phyloP scores from a whole-genome alignment of 2,888 invertebrate species.

The Mantis religiosa region DNA sequence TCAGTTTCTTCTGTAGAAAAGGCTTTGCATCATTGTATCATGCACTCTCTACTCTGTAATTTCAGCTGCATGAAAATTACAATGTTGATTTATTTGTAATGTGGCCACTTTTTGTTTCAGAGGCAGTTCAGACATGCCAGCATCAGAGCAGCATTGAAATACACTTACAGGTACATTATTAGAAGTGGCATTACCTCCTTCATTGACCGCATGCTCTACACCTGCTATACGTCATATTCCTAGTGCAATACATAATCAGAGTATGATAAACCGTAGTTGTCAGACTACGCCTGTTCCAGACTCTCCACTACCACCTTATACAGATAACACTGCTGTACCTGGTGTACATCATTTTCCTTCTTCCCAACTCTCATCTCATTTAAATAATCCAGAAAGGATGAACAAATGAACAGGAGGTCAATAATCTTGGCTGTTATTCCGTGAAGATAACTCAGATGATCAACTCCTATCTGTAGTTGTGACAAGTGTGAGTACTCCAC shows the following conservation, averaged over 20 bases:
- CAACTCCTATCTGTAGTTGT: not conserved
- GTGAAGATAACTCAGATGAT: slow-evolving; percentile 4
- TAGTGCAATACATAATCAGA: not conserved
- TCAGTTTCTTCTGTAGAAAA: no score
- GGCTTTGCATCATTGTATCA: no score
- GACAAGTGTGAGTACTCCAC: not conserved
- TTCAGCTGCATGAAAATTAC: not conserved
- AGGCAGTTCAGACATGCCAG: not conserved
- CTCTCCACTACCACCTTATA: slow-evolving; percentile 36
- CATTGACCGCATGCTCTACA: not conserved
- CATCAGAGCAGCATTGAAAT: not conserved
- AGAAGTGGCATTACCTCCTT: not conserved
- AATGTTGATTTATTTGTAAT: not conserved
- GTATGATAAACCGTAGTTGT: slow-evolving; percentile 30
- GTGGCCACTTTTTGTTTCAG: not conserved
- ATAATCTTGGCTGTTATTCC: slow-evolving; percentile 21
- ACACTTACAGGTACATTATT: not conserved
- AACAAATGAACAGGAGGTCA: not conserved
- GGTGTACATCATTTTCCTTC: not conserved
- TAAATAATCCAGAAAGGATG: slow-evolving; percentile 34
- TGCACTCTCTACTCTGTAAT: not conserved
- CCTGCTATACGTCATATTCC: not conserved
- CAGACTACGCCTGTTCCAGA: slow-evolving; percentile 35
- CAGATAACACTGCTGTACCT: slow-evolving; percentile 23
- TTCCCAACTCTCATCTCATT: slow-evolving; percentile 33